Percentiles rank a stretch among this genome's conserved stretches.
These are phyloP conservation scores for Stichodactyla mertensii DNA, from an alignment of 64 coral and sea anemone genomes.

Conservation along the genomic window DNA sequence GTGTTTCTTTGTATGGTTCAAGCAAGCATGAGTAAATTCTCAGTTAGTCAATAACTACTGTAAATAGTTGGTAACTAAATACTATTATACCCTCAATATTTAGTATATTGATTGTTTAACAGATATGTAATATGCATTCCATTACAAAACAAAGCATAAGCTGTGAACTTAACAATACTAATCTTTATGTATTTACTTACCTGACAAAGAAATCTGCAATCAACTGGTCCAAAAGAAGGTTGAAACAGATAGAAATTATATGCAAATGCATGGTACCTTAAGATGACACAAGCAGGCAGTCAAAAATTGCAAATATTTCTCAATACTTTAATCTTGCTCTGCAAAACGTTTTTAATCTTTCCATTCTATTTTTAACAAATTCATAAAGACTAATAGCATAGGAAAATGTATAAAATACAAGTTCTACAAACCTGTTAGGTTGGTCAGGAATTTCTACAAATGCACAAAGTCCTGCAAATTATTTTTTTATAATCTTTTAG, in stretches of 20 bases:
- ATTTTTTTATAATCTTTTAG: not conserved
- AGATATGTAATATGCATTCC: too few species aligned
- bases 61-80: too few species aligned
- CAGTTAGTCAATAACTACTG: too few species aligned
- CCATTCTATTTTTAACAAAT: not conserved
- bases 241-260: constrained; percentile 84
- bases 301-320: too few species aligned
- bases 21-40: too few species aligned
- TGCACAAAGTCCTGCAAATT: constrained; percentile 28
- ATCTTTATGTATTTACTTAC: constrained; percentile 6
- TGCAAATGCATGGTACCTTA: constrained; percentile 78
- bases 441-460: constrained; percentile 27
- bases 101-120: too few species aligned
- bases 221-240: constrained; percentile 77
- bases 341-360: not conserved
- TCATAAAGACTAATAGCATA: too few species aligned
- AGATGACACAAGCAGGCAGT: not conserved
- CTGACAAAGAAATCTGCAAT: constrained; percentile 91
- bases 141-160: too few species aligned
- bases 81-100: too few species aligned
- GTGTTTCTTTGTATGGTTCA: too few species aligned
- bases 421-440: not conserved
- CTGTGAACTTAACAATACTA: too few species aligned
- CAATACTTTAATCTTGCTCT: too few species aligned
- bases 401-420: not conserved